Evolutionary conservation across 37 sponge, comb jelly and placozoan species (phyloP), one percentile per base, ranked within the genome.

Genomic region (Chondrilla cf. caribensis): DNA sequence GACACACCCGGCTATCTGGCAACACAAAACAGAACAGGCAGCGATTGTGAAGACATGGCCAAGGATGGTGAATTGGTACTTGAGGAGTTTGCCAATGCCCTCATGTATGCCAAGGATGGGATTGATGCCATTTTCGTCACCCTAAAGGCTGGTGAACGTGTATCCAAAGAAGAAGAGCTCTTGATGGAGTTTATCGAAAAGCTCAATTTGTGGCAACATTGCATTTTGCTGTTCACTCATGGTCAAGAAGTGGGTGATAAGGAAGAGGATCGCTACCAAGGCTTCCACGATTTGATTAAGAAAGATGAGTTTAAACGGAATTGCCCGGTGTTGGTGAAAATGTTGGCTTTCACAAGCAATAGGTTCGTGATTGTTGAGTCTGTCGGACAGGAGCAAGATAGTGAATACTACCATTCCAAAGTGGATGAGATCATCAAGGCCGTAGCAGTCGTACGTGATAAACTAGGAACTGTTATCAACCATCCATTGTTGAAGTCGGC

Each of bases 121-220:
- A 59, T 59, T 59, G 60, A 59, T 59, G 60, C 60, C 60, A 59
- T 59, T 28, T 59, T 59, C 60, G 26, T 59, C 22, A 25, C 60
- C 60, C 60, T 59, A 28, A 59, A 7, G 26, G 60, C 60, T 28
- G 60, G 25, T 9, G 60, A 59, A 59, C 60, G 60, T 26, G 22
- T 28, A 28, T 9, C 60, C 22, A 59, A 6, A 7, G 60, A 59
- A 59, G 60, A 59, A 7, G 60, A 59, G 60, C 60, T 59, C 6
- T 59, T 59, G 60, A 59, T 59, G 60, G 60, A 59, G 60, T 59
- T 59, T 26, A 59, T 59, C 60, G 22, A n/a, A 28, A 2, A 8
- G 25, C 60, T 59, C 26, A n/a, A 59, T n/a, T 26, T 59, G 22
- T 59, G 60, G 60, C 25, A 59, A 28, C 60, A 59, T 6, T 59